A percentile compares a stretch with the other conserved stretches of the same genome.
Evolutionary conservation across 2,113 vertebrate genomes (phyloP).

Genomic region (Lontra canadensis): DNA sequence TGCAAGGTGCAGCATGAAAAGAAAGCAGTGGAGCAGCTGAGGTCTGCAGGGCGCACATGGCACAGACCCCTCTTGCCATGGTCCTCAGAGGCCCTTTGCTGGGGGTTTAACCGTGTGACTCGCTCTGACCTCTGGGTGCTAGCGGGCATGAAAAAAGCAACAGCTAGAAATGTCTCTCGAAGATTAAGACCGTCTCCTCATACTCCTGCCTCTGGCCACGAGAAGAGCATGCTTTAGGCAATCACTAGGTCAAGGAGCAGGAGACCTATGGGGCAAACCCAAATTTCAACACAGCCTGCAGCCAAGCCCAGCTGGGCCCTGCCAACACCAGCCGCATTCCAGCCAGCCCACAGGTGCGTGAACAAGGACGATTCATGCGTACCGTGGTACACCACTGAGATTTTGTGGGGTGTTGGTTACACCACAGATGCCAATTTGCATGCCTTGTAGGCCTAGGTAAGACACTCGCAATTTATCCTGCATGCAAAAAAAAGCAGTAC

Average conservation of each 20-base stretch:
- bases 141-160: background rate
- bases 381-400: background rate
- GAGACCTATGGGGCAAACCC: background rate
- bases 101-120: background rate
- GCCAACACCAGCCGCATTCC: background rate
- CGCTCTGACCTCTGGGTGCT: background rate
- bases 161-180: background rate
- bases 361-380: background rate
- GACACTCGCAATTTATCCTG: background rate
- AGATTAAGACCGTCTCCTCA: background rate
- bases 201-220: background rate
- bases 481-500: background rate
- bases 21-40: background rate
- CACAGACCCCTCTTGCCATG: background rate
- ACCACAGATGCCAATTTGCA: background rate
- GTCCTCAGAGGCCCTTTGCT: background rate
- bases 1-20: background rate
- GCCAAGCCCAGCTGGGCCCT: background rate
- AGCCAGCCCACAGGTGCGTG: background rate
- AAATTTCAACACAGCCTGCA: background rate
- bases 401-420: background rate
- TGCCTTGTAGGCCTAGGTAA: background rate
- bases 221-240: background rate
- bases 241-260: background rate
- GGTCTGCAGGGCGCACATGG: rapidly evolving